Evolutionary conservation across 2,888 invertebrate species (phyloP), one percentile per base, ranked within the genome.

Genomic region (Mythimna loreyi): DNA sequence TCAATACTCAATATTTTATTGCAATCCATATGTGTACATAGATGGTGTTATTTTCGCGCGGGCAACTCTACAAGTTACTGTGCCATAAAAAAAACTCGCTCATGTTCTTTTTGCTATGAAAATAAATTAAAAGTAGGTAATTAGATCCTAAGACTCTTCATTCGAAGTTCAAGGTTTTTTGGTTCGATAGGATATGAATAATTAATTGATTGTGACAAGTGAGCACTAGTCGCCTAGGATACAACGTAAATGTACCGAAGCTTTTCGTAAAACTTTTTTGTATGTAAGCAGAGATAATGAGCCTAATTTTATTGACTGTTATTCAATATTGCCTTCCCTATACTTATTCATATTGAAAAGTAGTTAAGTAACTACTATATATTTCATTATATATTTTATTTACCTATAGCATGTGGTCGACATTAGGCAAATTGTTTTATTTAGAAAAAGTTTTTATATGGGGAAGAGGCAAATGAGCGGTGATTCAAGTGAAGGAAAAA

Each of bases 121-220:
- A 36, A 1, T 23, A 11, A 67, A 3, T 49, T 11, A 67, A 8
- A 28, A 21, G 3, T 43, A 7, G 3, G 28, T 16, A 19, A 25
- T 7, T 2, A 43, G 11, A 21, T n/a, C 6, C 6, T 66, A 16
- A 16, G 8, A 11, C 30, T 62, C 16, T 47, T 40, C n/a, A 16
- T 47, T 16, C 36, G 45, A 55, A 30, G 21, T 47, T 69, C 69
- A 61, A 70, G 47, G 69, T 36, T 55, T 47, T 47, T 49, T 55
- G 13, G 62, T 63, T 70, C 70, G 70, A 63, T 70, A 25, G 16
- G 13, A 55, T 40, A 13, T 70, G 47, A 70, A 70, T 70, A 70
- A 62, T 40, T 55, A 43, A 70, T 55, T 40, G 5, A 70, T 19
- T 11, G 7, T 9, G 25, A 57, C 36, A 45, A 25, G 47, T 36